phyloP scores from a whole-genome alignment of 2,797 vertebrate genomes.

The Galagoides demidoff region DNA sequence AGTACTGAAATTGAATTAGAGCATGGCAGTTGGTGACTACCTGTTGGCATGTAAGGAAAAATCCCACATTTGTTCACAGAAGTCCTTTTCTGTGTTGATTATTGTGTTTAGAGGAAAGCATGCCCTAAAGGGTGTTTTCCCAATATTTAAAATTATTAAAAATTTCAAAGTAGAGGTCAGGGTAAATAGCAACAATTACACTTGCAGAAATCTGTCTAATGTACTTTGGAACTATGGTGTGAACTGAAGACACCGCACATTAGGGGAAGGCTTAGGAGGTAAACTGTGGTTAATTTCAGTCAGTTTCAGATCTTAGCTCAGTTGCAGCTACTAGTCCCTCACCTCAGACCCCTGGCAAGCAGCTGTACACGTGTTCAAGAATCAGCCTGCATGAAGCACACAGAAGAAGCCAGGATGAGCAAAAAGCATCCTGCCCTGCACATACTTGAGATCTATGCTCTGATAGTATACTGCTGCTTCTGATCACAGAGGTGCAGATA shows the following conservation, averaged over 20 bases:
- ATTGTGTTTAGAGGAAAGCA: background rate
- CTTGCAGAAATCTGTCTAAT: background rate
- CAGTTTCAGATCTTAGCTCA: background rate
- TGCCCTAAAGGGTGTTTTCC: background rate
- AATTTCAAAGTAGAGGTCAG: background rate
- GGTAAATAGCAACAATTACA: background rate
- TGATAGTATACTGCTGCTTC: background rate
- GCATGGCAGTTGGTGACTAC: background rate
- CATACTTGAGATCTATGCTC: background rate
- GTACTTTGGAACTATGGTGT: background rate
- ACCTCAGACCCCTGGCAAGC: background rate
- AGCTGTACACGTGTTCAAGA: background rate
- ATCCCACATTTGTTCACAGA: background rate
- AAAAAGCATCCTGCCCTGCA: background rate
- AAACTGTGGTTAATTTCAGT: background rate
- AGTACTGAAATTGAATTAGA: background rate
- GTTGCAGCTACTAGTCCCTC: background rate
- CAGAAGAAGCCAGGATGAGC: background rate
- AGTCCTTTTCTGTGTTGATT: background rate
- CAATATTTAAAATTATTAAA: slow-evolving; percentile 48
- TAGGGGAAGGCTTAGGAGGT: background rate
- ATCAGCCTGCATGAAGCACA: background rate
- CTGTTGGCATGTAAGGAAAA: background rate
- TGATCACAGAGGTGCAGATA: background rate
- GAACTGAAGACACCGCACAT: background rate